Conservation (phyloP, 2,888 invertebrate genomes). For the Lapara coniferarum region DNA sequence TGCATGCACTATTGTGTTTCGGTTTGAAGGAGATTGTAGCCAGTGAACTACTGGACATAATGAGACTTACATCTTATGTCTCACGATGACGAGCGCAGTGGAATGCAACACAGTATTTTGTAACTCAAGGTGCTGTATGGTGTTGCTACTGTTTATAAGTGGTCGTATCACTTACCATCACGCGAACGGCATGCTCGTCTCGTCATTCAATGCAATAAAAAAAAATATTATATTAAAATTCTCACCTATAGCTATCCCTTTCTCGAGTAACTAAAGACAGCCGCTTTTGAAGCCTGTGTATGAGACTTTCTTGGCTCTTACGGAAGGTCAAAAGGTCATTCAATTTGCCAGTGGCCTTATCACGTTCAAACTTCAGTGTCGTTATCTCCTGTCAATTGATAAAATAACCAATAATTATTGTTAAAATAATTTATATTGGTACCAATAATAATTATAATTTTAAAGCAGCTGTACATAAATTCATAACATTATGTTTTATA, state of each 20-base stretch:
- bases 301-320: slow-evolving; percentile 87
- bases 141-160: too few relatives aligned
- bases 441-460: neutral
- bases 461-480: neutral
- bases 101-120: too few relatives aligned
- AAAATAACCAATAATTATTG: slow-evolving; percentile 20
- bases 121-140: too few relatives aligned
- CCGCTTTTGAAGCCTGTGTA: slow-evolving; percentile 89
- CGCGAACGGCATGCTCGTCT: too few relatives aligned
- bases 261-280: slow-evolving; percentile 87
- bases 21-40: too few relatives aligned
- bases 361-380: slow-evolving; percentile 81
- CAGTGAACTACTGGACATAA: too few relatives aligned
- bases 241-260: slow-evolving; percentile 89
- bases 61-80: too few relatives aligned
- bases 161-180: too few relatives aligned
- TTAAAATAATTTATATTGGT: slow-evolving; percentile 13
- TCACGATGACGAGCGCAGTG: too few relatives aligned
- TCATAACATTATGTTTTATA: neutral
- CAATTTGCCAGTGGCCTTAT: slow-evolving; percentile 85
- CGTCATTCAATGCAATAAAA: too few relatives aligned
- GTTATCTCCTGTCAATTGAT: slow-evolving; percentile 77
- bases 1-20: too few relatives aligned
- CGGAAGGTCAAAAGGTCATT: slow-evolving; percentile 84
- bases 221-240: neutral